phyloP scores from a whole-genome alignment of 2,797 vertebrate species.

The Buceros bicornis region DNA sequence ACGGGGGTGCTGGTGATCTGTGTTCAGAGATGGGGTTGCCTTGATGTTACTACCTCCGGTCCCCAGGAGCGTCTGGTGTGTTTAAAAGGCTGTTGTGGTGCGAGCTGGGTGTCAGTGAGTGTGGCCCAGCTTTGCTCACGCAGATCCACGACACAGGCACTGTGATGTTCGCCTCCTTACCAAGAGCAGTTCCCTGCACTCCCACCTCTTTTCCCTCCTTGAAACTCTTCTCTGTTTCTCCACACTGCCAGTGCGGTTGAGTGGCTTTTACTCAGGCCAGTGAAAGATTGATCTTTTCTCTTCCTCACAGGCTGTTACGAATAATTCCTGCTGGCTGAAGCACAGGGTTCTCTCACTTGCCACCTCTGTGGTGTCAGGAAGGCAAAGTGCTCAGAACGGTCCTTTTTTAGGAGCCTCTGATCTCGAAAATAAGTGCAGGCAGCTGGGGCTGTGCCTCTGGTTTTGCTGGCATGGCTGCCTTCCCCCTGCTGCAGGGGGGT shows the following conservation, averaged over 20 bases:
- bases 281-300: neutral
- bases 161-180: too few relatives aligned
- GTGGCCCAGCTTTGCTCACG: neutral
- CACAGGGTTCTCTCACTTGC: neutral
- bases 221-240: neutral
- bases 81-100: neutral
- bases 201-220: neutral
- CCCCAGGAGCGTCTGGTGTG: neutral
- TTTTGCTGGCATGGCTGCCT: neutral
- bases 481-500: neutral
- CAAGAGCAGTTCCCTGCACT: neutral
- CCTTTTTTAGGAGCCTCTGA: neutral
- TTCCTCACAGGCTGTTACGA: neutral
- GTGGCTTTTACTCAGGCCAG: neutral
- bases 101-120: neutral
- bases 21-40: neutral
- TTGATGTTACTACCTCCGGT: neutral
- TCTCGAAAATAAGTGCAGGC: neutral
- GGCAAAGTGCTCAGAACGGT: neutral
- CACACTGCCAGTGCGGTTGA: neutral
- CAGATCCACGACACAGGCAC: neutral
- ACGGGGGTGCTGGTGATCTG: rapidly evolving
- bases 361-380: neutral
- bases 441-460: neutral
- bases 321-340: neutral